phyloP scores from a whole-genome alignment of 2,797 vertebrate genomes.

The Margarornis squamiger region DNA sequence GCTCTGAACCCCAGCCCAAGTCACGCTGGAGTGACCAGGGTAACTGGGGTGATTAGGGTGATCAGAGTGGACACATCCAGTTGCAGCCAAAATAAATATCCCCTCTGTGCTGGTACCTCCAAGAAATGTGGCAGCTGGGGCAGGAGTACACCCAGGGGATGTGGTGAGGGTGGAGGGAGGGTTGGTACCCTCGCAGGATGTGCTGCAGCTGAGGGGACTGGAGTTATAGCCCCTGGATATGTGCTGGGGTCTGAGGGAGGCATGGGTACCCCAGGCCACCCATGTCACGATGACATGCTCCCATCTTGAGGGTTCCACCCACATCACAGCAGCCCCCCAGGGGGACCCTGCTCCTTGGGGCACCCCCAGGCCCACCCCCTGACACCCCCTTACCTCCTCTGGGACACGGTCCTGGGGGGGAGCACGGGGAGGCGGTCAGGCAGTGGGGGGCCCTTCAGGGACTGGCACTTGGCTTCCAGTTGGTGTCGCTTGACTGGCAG shows the following conservation, averaged over 20 bases:
- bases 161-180: background rate
- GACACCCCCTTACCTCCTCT: background rate
- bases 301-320: rapidly evolving
- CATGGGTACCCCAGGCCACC: background rate
- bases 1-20: background rate
- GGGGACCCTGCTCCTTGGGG: rapidly evolving
- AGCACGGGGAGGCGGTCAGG: background rate
- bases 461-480: background rate
- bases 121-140: background rate
- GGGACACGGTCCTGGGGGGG: background rate
- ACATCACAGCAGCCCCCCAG: background rate
- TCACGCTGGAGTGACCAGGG: background rate
- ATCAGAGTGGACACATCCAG: background rate
- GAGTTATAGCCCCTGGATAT: background rate
- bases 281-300: rapidly evolving
- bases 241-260: background rate
- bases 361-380: background rate
- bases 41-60: background rate
- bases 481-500: constrained; percentile 19
- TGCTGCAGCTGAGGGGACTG: no score
- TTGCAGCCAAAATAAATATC: background rate
- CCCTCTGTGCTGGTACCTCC: rapidly evolving
- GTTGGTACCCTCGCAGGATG: background rate
- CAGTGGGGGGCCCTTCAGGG: background rate
- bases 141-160: background rate